Conservation (phyloP, 2,797 vertebrate species). For the Smutsia gigantea region DNA sequence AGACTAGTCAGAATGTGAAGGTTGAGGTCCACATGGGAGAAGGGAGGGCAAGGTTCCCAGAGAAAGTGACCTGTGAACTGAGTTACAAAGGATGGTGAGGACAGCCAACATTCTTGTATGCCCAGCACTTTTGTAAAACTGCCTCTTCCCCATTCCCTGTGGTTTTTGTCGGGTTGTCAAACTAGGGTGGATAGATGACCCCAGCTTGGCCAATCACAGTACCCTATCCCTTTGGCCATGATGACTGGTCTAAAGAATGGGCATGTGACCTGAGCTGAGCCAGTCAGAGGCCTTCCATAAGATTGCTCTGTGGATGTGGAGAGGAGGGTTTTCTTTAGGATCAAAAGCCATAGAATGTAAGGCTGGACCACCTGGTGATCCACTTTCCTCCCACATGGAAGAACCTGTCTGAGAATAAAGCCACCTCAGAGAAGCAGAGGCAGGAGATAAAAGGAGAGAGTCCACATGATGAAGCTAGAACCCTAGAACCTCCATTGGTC, state of each 20-base stretch:
- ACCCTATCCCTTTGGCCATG: neutral
- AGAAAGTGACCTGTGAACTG: neutral
- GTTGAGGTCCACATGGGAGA: neutral
- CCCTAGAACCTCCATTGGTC: neutral
- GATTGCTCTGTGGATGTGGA: neutral
- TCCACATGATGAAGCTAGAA: neutral
- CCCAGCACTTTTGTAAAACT: neutral
- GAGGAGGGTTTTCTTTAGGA: neutral
- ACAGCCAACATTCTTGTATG: neutral
- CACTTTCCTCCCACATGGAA: neutral
- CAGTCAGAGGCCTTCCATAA: neutral
- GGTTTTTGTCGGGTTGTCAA: neutral
- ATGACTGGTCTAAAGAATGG: neutral
- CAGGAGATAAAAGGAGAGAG: neutral
- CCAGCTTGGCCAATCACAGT: neutral
- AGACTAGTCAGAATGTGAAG: neutral
- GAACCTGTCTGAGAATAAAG: neutral
- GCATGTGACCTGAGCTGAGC: neutral
- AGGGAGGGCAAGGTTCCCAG: neutral
- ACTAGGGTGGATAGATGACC: neutral
- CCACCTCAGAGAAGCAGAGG: neutral
- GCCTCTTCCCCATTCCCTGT: neutral
- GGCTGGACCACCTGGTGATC: neutral
- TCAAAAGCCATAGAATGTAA: neutral
- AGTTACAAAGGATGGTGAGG: neutral